These are phyloP conservation scores for Rhyacichthys aspro DNA, from an alignment of 2,797 vertebrate genomes.

Conservation along the genomic window DNA sequence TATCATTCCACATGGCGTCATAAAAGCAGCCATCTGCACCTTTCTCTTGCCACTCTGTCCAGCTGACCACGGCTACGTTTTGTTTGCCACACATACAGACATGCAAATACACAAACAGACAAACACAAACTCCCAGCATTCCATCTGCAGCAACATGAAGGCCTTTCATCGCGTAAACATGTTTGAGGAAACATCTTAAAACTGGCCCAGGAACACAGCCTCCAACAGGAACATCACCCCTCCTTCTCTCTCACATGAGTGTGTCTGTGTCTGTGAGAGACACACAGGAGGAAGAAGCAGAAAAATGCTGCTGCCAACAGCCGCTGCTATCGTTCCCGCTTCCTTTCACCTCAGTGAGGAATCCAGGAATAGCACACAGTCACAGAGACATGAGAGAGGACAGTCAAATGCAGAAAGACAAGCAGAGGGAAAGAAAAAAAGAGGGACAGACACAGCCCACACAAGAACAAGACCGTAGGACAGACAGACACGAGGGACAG, in stretches of 20 bases:
- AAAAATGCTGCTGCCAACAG: conserved; percentile 35
- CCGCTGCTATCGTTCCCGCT: conserved; percentile 60
- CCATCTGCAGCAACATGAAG: conserved; percentile 45
- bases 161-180: conserved; percentile 44
- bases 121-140: conserved; percentile 13
- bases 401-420: not conserved
- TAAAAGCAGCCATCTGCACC: conserved; percentile 45
- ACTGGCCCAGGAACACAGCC: conserved; percentile 40
- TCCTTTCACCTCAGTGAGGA: conserved; percentile 72
- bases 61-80: conserved; percentile 36
- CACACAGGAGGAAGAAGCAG: conserved; percentile 28
- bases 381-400: conserved; percentile 48
- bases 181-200: conserved; percentile 52
- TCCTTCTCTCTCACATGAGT: not conserved
- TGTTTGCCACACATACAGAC: conserved; percentile 19
- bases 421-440: conserved; percentile 12
- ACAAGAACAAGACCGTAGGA: conserved; percentile 4
- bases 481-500: conserved; percentile 27
- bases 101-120: conserved; percentile 34
- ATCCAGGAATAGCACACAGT: conserved; percentile 65
- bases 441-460: not conserved
- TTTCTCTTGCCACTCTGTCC: conserved; percentile 50
- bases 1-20: conserved; percentile 47
- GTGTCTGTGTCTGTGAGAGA: conserved; percentile 4
- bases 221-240: conserved; percentile 32